Evolutionary conservation across 35 echinoderm and acorn worm species (phyloP), one percentile per base, ranked within the genome.

Genomic region (Amphiura filiformis): DNA sequence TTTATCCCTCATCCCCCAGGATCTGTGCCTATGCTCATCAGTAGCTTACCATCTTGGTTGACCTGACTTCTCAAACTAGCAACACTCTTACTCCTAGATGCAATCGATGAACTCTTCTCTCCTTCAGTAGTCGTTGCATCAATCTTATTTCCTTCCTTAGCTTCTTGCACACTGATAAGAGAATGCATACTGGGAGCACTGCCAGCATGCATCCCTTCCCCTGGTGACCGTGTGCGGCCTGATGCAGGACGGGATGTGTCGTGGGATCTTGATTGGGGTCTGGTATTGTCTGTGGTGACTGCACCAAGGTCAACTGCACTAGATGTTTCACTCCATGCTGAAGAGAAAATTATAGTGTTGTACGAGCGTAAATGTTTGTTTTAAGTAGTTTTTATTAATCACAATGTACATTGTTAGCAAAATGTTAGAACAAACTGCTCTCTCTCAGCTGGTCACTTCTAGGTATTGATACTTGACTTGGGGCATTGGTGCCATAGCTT

Each of bases 141-240:
- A 4, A 94, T 75, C 57, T 82, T 88, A 20, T 91, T 80, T 37
- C 89, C 89, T 30, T 91, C 76, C 5, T 77, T 79, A 65, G 92
- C 95, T 57, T 97, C 95, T 41, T 78, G 86, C 17, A 97, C 89
- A 65, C 92, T 97, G 83, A 97, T 94, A 30, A 97, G 88, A 83
- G 95, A 94, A 34, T 89, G 92, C 85, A 94, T 89, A 75, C 92
- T 90, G 42, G 95, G 80, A 13, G 84, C 75, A 76, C 92, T 94
- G 0, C 92, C 92, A 35, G 86, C 42, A 34, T 93, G 92, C 0
- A 76, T 44, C 38, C 88, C 89, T 35, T 80, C 88, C 30, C 89
- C 91, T 7, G 95, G 95, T 34, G 92, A 92, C 35, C 87, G 91
- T 32, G 81, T 83, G 38, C 34, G 81, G 1, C 39, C 38, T 0